Percentiles rank a stretch among this genome's conserved stretches.
phyloP scores from a whole-genome alignment of 2,113 vertebrate genomes.

The Natator depressus region DNA sequence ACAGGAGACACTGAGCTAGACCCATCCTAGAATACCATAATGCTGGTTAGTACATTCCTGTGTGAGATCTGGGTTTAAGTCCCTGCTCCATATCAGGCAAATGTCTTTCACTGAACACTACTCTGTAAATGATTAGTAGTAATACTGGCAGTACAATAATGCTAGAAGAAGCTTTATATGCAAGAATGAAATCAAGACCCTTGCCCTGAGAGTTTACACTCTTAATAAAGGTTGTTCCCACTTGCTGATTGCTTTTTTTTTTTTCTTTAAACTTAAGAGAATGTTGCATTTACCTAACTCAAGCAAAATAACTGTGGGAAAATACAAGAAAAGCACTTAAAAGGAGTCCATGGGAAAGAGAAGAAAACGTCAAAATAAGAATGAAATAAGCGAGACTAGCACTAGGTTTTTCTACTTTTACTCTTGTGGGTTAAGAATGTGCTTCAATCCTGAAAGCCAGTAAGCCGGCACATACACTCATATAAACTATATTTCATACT shows the following conservation, averaged over 20 bases:
- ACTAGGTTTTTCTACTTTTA: background rate
- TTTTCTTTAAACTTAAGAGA: background rate
- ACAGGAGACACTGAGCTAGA: too few species aligned
- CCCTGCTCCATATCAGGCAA: too few species aligned
- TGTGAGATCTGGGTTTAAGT: too few species aligned
- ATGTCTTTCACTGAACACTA: too few species aligned
- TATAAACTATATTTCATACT: background rate
- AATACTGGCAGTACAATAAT: background rate
- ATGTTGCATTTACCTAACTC: background rate
- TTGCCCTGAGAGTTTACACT: background rate
- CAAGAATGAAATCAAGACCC: background rate
- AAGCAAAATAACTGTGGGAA: background rate
- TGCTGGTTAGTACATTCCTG: too few species aligned
- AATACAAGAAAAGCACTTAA: background rate
- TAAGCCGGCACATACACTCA: background rate
- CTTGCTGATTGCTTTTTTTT: background rate
- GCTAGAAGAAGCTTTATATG: background rate
- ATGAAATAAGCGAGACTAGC: background rate
- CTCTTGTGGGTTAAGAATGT: background rate
- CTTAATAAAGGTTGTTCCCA: background rate
- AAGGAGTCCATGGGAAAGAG: background rate
- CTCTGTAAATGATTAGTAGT: too few species aligned
- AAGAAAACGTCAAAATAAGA: slow-evolving; percentile 1
- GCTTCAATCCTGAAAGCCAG: slow-evolving; percentile 15
- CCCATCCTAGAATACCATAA: too few species aligned